A percentile compares a stretch with the other conserved stretches of the same genome.
These are phyloP conservation scores for Lochmaea crataegi DNA, from an alignment of 2,888 invertebrate genomes.

Conservation along the genomic window DNA sequence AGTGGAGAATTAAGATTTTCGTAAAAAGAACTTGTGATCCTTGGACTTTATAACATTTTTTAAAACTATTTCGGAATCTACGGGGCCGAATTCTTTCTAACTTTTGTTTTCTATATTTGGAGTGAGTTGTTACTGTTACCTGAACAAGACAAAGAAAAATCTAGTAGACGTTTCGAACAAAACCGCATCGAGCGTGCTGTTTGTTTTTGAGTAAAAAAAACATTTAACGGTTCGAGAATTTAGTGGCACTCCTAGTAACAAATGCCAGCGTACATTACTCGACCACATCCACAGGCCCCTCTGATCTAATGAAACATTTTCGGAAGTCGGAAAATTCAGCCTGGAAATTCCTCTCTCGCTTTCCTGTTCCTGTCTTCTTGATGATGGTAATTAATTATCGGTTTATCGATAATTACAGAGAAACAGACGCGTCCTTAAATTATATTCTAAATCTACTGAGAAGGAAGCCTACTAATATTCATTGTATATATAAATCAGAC, in stretches of 20 bases:
- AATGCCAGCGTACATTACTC: slow-evolving; percentile 27
- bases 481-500: too few species aligned
- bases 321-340: slow-evolving; percentile 42
- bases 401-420: slow-evolving; percentile 21
- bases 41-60: too few species aligned
- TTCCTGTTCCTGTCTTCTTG: slow-evolving; percentile 7
- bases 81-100: too few species aligned
- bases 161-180: background rate
- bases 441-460: background rate
- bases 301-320: slow-evolving; percentile 46
- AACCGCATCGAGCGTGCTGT: background rate
- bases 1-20: too few species aligned
- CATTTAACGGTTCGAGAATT: slow-evolving; percentile 13
- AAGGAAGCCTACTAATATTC: too few species aligned
- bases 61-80: too few species aligned
- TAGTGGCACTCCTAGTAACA: slow-evolving; percentile 18
- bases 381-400: slow-evolving; percentile 56
- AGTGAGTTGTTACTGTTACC: background rate
- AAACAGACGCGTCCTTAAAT: background rate
- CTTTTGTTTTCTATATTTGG: too few species aligned
- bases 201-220: slow-evolving; percentile 1
- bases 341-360: slow-evolving; percentile 48
- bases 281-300: slow-evolving; percentile 11
- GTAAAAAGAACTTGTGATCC: too few species aligned
- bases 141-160: background rate